Base-by-base conservation (phyloP, 92 coral and sea anemone genomes). In the Nematostella vectensis region DNA sequence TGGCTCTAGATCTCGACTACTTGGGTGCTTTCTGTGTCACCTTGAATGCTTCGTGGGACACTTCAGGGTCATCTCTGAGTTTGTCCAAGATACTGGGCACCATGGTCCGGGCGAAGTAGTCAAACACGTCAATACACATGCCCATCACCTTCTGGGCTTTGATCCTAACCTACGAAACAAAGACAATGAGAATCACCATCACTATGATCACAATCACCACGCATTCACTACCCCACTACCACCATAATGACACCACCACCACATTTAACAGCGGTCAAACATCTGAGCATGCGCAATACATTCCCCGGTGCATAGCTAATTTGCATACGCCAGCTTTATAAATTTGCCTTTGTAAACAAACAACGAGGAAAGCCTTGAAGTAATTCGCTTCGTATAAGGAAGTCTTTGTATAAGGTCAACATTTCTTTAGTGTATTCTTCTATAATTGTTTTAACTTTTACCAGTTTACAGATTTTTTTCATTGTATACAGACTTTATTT, bases 11-110 rank as follows among this genome's bases (percentile, higher is more conserved):
- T n/a, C n/a, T n/a, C n/a, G n/a, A n/a, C n/a, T n/a, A n/a, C n/a
- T n/a, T n/a, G n/a, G n/a, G n/a, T n/a, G n/a, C n/a, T n/a, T n/a
- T n/a, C n/a, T n/a, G n/a, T n/a, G n/a, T n/a, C 15, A 91, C 98
- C 89, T 91, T 91, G 54, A 91, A 91, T 15, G 85, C 91, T 44
- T 91, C 98, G 40, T 91, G 98, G 12, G 88, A 72, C 23, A 91
- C 67, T 12, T 64, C 81, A 0, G 89, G 85, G 50, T 70, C 76
- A 23, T 83, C 72, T 48, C 73, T 52, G 12, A 91, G 93, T 52
- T 82, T 85, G 21, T 71, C 75, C 43, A 91, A 38, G 24, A 81
- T 77, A 1, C 88, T 65, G 31, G 89, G 93, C 25, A 91, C 60
- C 52, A 91, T 65, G 16, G 87, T 77, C 27, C 98, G 72, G 15